Conservation (phyloP, 2,797 vertebrate species). For the Tympanoctomys barrerae region DNA sequence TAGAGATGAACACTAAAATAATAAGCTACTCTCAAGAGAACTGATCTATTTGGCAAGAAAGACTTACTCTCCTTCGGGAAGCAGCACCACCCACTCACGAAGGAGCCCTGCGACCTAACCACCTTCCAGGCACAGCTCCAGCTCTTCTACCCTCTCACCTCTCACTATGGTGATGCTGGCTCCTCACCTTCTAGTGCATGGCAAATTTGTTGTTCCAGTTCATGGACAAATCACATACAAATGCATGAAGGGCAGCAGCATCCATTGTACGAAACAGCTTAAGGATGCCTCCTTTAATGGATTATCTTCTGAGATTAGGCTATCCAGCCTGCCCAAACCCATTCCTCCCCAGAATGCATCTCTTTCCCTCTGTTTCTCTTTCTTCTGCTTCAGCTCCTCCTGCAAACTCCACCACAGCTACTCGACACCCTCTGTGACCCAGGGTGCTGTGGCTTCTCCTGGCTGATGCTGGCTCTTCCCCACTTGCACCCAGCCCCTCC, state of each 20-base stretch:
- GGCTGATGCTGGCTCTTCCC: background rate
- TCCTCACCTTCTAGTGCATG: background rate
- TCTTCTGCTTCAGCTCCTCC: background rate
- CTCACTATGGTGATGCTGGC: background rate
- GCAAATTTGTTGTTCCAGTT: background rate
- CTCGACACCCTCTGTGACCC: too few relatives aligned
- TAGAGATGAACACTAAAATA: background rate
- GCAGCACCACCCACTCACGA: background rate
- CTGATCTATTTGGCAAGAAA: background rate
- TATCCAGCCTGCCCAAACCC: rapidly evolving
- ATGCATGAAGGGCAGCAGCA: background rate
- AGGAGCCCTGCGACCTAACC: background rate
- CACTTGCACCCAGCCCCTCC: background rate
- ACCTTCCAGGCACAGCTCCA: background rate
- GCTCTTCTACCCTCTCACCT: background rate
- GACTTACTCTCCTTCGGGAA: background rate
- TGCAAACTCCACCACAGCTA: background rate
- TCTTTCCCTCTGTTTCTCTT: background rate
- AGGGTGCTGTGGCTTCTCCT: too few relatives aligned
- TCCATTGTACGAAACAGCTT: background rate
- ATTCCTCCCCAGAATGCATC: background rate
- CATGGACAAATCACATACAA: background rate
- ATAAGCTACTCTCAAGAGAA: background rate
- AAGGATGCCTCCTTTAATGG: background rate
- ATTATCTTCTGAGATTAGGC: background rate